A percentile compares a stretch with the other conserved stretches of the same genome.
Conservation (phyloP, 2,113 vertebrate genomes). For the Anser cygnoides region DNA sequence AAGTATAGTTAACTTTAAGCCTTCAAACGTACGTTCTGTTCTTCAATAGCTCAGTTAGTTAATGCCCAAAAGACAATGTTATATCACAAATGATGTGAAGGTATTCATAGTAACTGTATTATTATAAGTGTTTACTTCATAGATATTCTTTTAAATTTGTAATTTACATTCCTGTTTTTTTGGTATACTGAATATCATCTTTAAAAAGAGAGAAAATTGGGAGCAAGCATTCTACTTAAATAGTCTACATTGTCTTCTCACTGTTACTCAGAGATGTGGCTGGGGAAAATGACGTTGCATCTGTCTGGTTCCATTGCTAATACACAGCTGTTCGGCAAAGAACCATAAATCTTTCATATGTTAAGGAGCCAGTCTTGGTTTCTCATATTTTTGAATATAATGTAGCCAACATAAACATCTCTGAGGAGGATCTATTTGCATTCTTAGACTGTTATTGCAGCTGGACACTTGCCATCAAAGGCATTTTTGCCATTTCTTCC, state of each 20-base stretch:
- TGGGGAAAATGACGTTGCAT: background rate
- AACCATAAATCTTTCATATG: background rate
- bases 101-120: background rate
- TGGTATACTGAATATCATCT: background rate
- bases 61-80: background rate
- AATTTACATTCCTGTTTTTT: background rate
- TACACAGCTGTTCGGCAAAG: background rate
- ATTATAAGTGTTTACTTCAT: background rate
- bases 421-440: background rate
- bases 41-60: background rate
- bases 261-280: background rate
- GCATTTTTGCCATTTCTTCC: background rate
- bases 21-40: background rate
- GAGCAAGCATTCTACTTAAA: background rate
- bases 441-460: conserved; percentile 51
- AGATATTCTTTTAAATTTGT: background rate
- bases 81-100: background rate
- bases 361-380: background rate
- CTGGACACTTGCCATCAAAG: background rate
- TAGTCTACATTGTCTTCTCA: background rate
- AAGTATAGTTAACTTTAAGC: background rate
- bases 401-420: background rate
- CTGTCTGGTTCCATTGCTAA: background rate
- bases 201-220: background rate
- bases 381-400: background rate